Evolutionary conservation across 92 coral and sea anemone genomes (phyloP).

Genomic region (Phenganax stokvisi): DNA sequence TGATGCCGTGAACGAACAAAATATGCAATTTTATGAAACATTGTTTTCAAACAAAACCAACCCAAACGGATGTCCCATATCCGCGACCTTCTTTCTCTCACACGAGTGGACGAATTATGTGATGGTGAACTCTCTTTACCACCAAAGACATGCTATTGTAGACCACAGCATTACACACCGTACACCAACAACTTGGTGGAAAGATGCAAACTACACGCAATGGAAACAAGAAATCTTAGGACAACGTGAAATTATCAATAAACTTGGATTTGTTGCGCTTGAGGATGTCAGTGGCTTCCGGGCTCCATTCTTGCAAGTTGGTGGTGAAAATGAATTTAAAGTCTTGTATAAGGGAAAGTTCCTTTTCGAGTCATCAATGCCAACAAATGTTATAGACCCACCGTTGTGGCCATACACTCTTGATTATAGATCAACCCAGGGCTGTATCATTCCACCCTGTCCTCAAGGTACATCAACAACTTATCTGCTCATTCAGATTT

Average conservation of each 20-base stretch:
- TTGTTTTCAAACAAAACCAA: conserved; percentile 62
- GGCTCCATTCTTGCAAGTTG: conserved; percentile 74
- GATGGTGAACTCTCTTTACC: conserved; percentile 63
- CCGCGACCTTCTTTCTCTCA: conserved; percentile 77
- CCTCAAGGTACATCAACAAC: conserved; percentile 58
- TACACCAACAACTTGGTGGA: conserved; percentile 74
- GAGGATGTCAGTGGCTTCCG: conserved; percentile 86
- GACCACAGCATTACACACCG: conserved; percentile 88
- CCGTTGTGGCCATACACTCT: conserved; percentile 95
- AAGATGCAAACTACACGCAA: conserved; percentile 60
- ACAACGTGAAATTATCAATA: conserved; percentile 61
- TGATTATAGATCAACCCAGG: conserved; percentile 66
- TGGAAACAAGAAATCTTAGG: conserved; percentile 78
- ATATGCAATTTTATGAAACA: conserved; percentile 44
- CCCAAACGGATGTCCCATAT: conserved; percentile 74
- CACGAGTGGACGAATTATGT: conserved; percentile 83
- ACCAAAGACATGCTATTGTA: conserved; percentile 76
- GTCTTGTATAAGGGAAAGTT: conserved; percentile 75
- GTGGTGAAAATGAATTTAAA: conserved; percentile 78
- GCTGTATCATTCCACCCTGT: conserved; percentile 80
- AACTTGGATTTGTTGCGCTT: conserved; percentile 61
- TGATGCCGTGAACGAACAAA: conserved; percentile 70
- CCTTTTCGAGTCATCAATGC: conserved; percentile 84
- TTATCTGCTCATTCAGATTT: neutral
- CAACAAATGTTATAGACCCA: conserved; percentile 54